phyloP scores from a whole-genome alignment of 2,888 invertebrate species.

The Brachynemurus nebulosus region DNA sequence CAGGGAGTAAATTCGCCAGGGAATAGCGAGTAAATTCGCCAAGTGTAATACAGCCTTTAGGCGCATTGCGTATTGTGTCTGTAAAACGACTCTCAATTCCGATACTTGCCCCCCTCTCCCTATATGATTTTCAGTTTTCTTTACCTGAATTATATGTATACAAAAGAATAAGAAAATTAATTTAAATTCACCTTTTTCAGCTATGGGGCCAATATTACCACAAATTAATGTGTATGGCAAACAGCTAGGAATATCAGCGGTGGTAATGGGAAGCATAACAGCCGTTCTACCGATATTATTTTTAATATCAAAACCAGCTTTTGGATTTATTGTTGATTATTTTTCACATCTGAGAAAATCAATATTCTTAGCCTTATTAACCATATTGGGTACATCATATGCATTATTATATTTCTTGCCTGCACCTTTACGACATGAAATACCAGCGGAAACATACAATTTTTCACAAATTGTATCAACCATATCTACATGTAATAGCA shows the following conservation, averaged over 20 bases:
- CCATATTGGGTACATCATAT: conserved; percentile 50
- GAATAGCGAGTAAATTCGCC: too few species aligned
- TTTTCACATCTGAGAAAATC: conserved; percentile 53
- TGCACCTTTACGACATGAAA: conserved; percentile 18
- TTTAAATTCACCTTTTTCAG: conserved; percentile 38
- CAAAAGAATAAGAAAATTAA: too few species aligned
- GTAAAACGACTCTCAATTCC: too few species aligned
- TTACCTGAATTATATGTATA: too few species aligned
- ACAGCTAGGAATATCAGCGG: conserved; percentile 60
- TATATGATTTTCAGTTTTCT: too few species aligned
- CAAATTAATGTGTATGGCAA: conserved; percentile 65
- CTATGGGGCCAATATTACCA: conserved; percentile 67
- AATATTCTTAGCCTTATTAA: conserved; percentile 53
- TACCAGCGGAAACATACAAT: conserved; percentile 10
- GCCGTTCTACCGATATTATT: conserved; percentile 62
- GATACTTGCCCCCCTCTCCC: too few species aligned
- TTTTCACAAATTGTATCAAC: neutral
- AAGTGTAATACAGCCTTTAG: too few species aligned
- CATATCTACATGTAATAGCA: conserved; percentile 27
- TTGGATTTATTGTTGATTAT: conserved; percentile 62
- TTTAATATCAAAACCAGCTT: conserved; percentile 59
- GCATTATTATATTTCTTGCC: conserved; percentile 57
- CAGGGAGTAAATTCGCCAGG: too few species aligned
- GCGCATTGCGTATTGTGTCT: too few species aligned
- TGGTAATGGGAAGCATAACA: conserved; percentile 63